Conservation (phyloP, 2,113 vertebrate species). For the Mobula hypostoma region DNA sequence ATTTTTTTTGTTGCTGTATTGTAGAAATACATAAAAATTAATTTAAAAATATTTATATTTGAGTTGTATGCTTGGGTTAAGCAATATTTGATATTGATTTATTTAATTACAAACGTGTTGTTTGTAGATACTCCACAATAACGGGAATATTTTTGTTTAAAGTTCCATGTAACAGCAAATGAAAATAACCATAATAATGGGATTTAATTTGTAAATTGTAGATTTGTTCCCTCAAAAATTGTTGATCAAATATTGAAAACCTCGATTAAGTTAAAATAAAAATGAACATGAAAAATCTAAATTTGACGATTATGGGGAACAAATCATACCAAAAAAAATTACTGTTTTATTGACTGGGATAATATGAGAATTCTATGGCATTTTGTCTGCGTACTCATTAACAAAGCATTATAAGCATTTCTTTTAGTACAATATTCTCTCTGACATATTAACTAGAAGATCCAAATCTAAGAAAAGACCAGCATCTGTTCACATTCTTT, state of each 20-base stretch:
- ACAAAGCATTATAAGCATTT: not conserved
- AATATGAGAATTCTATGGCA: slow-evolving; percentile 24
- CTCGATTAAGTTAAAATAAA: not conserved
- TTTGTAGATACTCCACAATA: not conserved
- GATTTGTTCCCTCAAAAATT: not conserved
- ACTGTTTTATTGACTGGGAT: slow-evolving; percentile 22
- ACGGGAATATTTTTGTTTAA: not conserved
- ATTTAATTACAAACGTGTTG: too few species aligned
- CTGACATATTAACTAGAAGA: not conserved
- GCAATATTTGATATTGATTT: not conserved
- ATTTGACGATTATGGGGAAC: not conserved
- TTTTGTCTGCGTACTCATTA: slow-evolving; percentile 2
- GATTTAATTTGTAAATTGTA: slow-evolving; percentile 1
- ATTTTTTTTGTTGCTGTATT: too few species aligned
- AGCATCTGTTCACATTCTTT: not conserved
- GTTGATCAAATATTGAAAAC: too few species aligned
- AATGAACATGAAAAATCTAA: not conserved
- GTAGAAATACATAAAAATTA: too few species aligned
- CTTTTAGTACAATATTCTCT: not conserved
- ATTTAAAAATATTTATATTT: not conserved
- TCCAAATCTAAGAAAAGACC: not conserved
- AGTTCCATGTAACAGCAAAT: not conserved
- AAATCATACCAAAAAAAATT: slow-evolving; percentile 4
- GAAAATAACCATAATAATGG: not conserved
- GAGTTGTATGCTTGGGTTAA: not conserved